Base-by-base conservation (phyloP, 2,113 vertebrate genomes). In the Aegithalos caudatus region DNA sequence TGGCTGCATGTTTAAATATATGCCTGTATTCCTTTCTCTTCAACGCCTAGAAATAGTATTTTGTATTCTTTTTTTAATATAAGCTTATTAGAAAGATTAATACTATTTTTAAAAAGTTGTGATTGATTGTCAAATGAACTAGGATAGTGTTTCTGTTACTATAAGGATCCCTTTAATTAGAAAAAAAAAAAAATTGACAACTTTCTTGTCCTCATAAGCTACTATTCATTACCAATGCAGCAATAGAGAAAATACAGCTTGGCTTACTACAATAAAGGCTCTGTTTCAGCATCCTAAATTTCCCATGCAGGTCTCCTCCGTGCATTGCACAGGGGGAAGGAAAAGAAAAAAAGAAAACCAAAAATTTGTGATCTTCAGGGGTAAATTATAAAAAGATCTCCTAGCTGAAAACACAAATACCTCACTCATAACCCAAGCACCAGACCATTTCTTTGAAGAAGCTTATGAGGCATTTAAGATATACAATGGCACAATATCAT, bases 401-500 rank as follows among this genome's bases (percentile, higher is more conserved):
- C 54, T 53, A 91, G 47, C 72, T 95, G 86, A 81, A 95, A 97
- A 95, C 93, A 94, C 91, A 96, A 93, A 84, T 90, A 73, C 70
- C 97, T 97, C 80, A 92, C 81, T 97, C 94, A 79, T 61, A 95
- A 96, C 81, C 86, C 94, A 95, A 96, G 85, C 79, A 96, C 94
- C 94, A 96, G 96, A 91, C 74, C 95, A 88, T 85, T 94, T 92
- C 96, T 97, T 96, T 98, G 97, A 98, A 98, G 98, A 93, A 95
- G 87, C 97, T 95, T 90, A 95, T 80, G 95, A 97, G 93, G 92
- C 89, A 97, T 97, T 96, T 97, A 97, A 97, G 96, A 97, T 91
- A 84, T 77, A 96, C 83, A 96, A 90, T 95, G 92, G 94, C 95
- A 96, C 86, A 85, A 65, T 94, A 97, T 97, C 95, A 97, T 93